A percentile compares a stretch with the other conserved stretches of the same genome.
Evolutionary conservation across 2,113 vertebrate genomes (phyloP).

Genomic region (Gavialis gangeticus): DNA sequence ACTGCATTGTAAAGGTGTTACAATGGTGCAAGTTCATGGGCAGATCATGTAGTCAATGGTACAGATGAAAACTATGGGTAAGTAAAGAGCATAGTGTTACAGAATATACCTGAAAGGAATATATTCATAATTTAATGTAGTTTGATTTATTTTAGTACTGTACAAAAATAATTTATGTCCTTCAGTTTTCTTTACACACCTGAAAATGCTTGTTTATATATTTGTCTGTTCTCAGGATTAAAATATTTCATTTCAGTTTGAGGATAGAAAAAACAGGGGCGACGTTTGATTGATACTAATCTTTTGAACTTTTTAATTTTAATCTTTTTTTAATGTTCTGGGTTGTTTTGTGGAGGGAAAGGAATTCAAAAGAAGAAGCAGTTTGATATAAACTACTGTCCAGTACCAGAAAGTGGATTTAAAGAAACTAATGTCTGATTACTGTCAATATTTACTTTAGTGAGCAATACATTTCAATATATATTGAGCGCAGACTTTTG

Average conservation of each 20-base stretch:
- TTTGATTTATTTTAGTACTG: background rate
- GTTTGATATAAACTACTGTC: background rate
- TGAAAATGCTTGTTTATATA: background rate
- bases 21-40: conserved; percentile 83
- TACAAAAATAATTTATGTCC: background rate
- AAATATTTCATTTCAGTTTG: background rate
- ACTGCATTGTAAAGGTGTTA: conserved; percentile 80
- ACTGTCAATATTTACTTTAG: background rate
- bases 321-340: background rate
- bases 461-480: background rate
- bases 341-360: background rate
- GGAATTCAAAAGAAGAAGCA: background rate
- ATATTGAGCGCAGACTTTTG: background rate
- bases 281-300: background rate
- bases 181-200: background rate
- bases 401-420: background rate
- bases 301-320: too few species aligned
- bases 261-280: conserved; percentile 16
- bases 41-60: conserved; percentile 83
- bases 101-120: conserved; percentile 27
- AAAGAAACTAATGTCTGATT: background rate
- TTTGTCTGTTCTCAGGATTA: background rate
- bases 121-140: conserved; percentile 12
- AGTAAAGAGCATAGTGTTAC: conserved; percentile 69
- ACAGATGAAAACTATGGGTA: conserved; percentile 79